These are phyloP conservation scores for Temnothorax ravouxi DNA, from an alignment of 2,888 invertebrate genomes.

Conservation along the genomic window DNA sequence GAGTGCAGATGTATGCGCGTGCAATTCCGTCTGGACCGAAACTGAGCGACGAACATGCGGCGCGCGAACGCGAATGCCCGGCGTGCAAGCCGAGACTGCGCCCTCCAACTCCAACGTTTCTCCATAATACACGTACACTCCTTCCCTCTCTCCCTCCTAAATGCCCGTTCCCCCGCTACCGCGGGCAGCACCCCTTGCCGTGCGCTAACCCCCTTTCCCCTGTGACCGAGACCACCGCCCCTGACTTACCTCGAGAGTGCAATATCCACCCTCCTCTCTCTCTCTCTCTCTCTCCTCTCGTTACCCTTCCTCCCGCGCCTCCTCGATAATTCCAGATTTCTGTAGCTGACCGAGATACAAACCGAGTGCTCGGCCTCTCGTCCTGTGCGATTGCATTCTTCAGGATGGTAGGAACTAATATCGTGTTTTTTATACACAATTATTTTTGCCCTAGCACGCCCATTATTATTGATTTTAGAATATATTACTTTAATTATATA, in stretches of 20 bases:
- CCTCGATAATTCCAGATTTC: slow-evolving; percentile 77
- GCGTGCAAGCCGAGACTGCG: slow-evolving; percentile 83
- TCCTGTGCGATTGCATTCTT: slow-evolving; percentile 3
- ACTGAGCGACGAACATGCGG: slow-evolving; percentile 83
- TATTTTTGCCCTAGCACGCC: too few relatives aligned
- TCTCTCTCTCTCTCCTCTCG: slow-evolving; percentile 16
- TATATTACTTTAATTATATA: slow-evolving; percentile 5
- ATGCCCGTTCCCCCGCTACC: slow-evolving; percentile 57
- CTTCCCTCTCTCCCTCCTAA: slow-evolving; percentile 55
- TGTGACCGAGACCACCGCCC: slow-evolving; percentile 68
- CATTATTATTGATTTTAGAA: not conserved
- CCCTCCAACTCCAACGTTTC: slow-evolving; percentile 78
- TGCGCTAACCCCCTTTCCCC: slow-evolving; percentile 61
- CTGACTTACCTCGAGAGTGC: slow-evolving; percentile 72
- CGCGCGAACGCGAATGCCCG: slow-evolving; percentile 80
- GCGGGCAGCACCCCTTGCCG: slow-evolving; percentile 54
- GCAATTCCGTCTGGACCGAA: slow-evolving; percentile 80
- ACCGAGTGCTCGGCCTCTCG: slow-evolving; percentile 15
- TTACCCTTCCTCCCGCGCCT: slow-evolving; percentile 22
- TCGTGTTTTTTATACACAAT: not conserved
- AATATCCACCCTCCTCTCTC: slow-evolving; percentile 51
- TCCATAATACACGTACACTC: slow-evolving; percentile 78
- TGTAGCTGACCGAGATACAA: slow-evolving; percentile 71
- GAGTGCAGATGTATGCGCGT: slow-evolving; percentile 63
- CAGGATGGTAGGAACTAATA: not conserved